Conservation (phyloP, 2,113 vertebrate genomes). For the Hemicordylus capensis region DNA sequence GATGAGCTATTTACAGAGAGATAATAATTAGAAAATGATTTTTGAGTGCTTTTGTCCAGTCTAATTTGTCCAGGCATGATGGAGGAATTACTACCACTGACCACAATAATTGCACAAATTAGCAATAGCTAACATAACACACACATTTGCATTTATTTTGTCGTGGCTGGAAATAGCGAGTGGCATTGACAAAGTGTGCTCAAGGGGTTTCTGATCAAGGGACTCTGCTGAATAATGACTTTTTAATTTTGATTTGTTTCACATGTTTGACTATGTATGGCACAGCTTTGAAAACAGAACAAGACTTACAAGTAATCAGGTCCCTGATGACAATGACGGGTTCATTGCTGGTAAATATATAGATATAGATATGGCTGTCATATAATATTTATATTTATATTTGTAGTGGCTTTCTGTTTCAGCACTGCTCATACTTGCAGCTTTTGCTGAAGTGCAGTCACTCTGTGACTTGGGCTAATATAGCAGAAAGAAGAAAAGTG, state of each 20-base stretch:
- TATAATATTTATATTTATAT: conserved; percentile 45
- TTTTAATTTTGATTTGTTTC: conserved; percentile 51
- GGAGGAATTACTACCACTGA: conserved; percentile 56
- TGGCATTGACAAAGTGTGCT: conserved; percentile 27
- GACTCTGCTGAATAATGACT: conserved; percentile 40
- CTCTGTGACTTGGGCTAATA: conserved; percentile 20
- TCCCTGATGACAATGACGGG: conserved; percentile 46
- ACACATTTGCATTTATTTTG: conserved; percentile 48
- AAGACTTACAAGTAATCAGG: conserved; percentile 45
- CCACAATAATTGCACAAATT: conserved; percentile 60
- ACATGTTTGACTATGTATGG: conserved; percentile 49
- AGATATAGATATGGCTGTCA: conserved; percentile 37
- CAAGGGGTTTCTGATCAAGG: conserved; percentile 36
- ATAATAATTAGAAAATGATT: conserved; percentile 53
- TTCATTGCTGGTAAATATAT: conserved; percentile 49
- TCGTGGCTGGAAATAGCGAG: conserved; percentile 35
- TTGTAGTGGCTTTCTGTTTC: too few relatives aligned
- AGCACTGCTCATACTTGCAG: conserved; percentile 33
- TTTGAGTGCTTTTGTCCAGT: conserved; percentile 44
- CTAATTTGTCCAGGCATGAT: conserved; percentile 61
- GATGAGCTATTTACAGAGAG: conserved; percentile 29
- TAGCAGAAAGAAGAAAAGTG: conserved; percentile 24
- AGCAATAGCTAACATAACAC: conserved; percentile 51
- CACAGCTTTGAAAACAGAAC: conserved; percentile 56
- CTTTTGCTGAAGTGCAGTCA: conserved; percentile 44